Evolutionary conservation across 2,888 invertebrate species (phyloP).

Genomic region (Automeris io): DNA sequence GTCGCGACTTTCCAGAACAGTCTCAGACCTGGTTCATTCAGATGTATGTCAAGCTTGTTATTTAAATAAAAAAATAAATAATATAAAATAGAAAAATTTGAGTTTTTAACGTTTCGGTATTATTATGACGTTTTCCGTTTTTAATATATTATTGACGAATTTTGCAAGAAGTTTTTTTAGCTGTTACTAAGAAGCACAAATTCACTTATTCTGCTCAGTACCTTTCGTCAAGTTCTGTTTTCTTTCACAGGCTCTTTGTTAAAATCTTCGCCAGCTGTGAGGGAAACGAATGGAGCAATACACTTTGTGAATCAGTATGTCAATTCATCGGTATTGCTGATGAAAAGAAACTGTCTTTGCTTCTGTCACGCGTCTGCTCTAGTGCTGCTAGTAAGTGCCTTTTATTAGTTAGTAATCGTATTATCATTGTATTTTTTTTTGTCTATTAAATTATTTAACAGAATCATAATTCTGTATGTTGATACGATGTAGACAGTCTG

Average conservation of each 20-base stretch:
- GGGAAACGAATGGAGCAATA: conserved; percentile 43
- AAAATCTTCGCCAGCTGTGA: conserved; percentile 67
- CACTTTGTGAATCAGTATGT: conserved; percentile 61
- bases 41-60: no score
- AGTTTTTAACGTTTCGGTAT: no score
- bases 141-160: no score
- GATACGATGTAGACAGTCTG: no score
- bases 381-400: conserved; percentile 42
- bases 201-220: no score
- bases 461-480: not conserved
- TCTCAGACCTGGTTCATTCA: no score
- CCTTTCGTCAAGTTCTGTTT: not conserved
- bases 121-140: no score
- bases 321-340: conserved; percentile 65
- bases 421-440: not conserved
- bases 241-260: conserved; percentile 51
- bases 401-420: not conserved
- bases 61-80: no score
- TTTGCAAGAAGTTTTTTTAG: no score
- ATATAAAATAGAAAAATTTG: no score
- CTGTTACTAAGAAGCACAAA: no score
- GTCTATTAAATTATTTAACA: not conserved
- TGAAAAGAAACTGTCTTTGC: conserved; percentile 45
- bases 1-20: no score
- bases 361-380: conserved; percentile 55